These are phyloP conservation scores for Temnothorax ravouxi DNA, from an alignment of 2,888 invertebrate species.

Conservation along the genomic window DNA sequence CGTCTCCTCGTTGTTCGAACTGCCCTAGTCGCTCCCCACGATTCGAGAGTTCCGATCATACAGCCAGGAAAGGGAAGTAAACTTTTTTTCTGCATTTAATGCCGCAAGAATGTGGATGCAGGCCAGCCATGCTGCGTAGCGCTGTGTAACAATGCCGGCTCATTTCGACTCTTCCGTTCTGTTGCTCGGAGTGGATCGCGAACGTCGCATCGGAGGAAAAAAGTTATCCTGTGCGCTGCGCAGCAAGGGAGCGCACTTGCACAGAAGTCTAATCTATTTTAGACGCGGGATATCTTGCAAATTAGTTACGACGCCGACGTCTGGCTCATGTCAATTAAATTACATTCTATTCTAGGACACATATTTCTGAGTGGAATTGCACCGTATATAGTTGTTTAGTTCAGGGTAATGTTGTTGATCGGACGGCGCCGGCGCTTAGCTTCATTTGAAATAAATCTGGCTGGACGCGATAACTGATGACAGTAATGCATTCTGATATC, in stretches of 20 bases:
- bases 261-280: constrained; percentile 11
- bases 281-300: background rate
- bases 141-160: constrained; percentile 34
- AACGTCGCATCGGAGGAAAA: background rate
- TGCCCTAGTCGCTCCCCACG: constrained; percentile 28
- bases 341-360: background rate
- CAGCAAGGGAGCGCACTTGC: background rate
- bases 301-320: background rate
- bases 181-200: constrained; percentile 4
- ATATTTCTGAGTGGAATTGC: background rate
- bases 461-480: constrained; percentile 23
- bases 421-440: background rate
- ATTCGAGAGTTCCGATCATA: constrained; percentile 59
- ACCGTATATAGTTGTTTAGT: background rate
- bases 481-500: constrained; percentile 42
- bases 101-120: constrained; percentile 49
- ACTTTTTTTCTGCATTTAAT: constrained; percentile 60
- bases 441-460: constrained; percentile 24
- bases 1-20: constrained; percentile 38
- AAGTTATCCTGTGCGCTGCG: constrained; percentile 15
- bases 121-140: constrained; percentile 42
- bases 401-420: background rate
- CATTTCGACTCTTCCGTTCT: constrained; percentile 31
- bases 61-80: constrained; percentile 18
- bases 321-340: background rate